Base-by-base conservation (phyloP, 1,140 invertebrate genomes). In the Holotrichia oblita region DNA sequence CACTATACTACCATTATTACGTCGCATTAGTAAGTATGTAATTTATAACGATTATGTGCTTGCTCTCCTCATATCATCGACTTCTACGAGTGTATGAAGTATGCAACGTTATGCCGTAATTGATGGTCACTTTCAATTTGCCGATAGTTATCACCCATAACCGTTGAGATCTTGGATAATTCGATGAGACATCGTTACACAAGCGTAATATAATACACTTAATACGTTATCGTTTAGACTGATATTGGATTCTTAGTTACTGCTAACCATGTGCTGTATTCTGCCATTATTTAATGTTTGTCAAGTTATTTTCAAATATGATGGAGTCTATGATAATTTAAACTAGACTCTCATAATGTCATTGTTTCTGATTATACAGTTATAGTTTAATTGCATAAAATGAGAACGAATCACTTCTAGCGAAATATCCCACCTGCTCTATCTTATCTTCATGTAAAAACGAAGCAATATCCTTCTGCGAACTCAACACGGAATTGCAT, bases 101-200 rank as follows among this genome's bases (percentile, higher is more conserved):
- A 48, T n/a, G 12, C 44, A n/a, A 48, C 44, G n/a, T 48, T 48
- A 48, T 48, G 12, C 44, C 44, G 44, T 48, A 48, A 48, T 48
- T 48, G 44, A 48, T 48, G n/a, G n/a, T n/a, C 44, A 48, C 44
- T 48, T 48, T 48, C 44, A 48, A 48, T 48, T 48, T 48, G 44
- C 44, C 44, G 12, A 48, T 48, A 48, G 8, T 48, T 48, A 48
- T 14, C 8, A n/a, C 12, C n/a, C 12, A 48, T 14, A 48, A 48
- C 12, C n/a, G 44, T 48, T n/a, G n/a, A n/a, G n/a, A n/a, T n/a
- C n/a, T 14, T 48, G 44, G 44, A 48, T 12, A 48, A 48, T 48
- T n/a, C n/a, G 44, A 48, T 48, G 44, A 12, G 44, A 48, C 44
- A n/a, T 8, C 12, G n/a, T 48, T 48, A 48, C n/a, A 48, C n/a